Base-by-base conservation (phyloP, 23 tunicate species). In the Aplidium turbinatum region DNA sequence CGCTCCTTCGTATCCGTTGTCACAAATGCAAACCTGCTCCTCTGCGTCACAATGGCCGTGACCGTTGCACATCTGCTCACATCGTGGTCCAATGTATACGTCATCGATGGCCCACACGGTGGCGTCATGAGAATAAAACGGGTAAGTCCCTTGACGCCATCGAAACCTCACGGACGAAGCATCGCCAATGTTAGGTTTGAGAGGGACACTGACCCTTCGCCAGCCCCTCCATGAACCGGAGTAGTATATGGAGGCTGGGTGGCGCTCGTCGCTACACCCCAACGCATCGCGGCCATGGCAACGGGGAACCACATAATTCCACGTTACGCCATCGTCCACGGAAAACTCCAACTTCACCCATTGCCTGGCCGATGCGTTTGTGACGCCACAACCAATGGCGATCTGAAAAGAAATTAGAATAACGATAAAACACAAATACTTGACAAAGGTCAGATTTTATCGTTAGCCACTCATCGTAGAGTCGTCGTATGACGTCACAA, bases 1-100 rank as follows among this genome's bases (percentile, higher is more conserved):
- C 2, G 57, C 72, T 27, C 88, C 87, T 11, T 42, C 27, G 40
- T 29, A 89, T 27, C 96, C 96, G 0, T 22, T 29, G 65, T 89
- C 96, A 70, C 96, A 89, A 58, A 82, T 34, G 45, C 96, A 89
- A 19, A 52, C 24, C 27, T 40, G 71, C 25, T 73, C 72, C 7
- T 51, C 88, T 13, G 67, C 56, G 23, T 35, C 79, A 52, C 97
- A 90, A 33, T 35, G 18, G 11, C 90, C 90, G 46, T 90, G 90
- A 1, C 90, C 90, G 45, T 75, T 70, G 61, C 97, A 91, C 72
- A 50, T 45, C 35, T 84, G 78, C 0, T 66, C 83, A 40, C 89
- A 83, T 11, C 75, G 77, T 19, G 91, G 90, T 1, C 97, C 97
- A 38, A 91, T 79, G 79, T 91, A 91, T 21, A 91, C 97, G 68